Percentiles rank a stretch among this genome's conserved stretches.
phyloP scores from a whole-genome alignment of 1,140 invertebrate genomes.

The Diuraphis noxia region DNA sequence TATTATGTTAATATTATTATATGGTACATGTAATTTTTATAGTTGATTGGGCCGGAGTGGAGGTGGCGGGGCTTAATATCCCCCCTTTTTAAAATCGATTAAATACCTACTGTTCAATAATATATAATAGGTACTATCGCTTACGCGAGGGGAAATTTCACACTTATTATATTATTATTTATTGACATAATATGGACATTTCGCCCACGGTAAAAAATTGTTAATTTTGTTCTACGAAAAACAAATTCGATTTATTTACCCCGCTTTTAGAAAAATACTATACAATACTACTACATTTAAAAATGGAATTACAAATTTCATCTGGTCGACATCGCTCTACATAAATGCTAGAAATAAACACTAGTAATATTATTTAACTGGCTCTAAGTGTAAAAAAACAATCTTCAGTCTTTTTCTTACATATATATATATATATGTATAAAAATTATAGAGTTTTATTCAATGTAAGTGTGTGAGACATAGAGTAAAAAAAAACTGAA shows the following conservation, averaged over 20 bases:
- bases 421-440: slow-evolving; percentile 27
- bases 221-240: slow-evolving; percentile 21
- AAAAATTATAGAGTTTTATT: slow-evolving; percentile 21
- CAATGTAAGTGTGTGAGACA: background rate
- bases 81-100: background rate
- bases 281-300: slow-evolving; percentile 47
- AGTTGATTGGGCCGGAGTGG: background rate
- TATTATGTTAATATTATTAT: slow-evolving; percentile 22
- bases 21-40: background rate
- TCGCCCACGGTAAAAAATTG: slow-evolving; percentile 18
- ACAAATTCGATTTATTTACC: slow-evolving; percentile 51
- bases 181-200: background rate
- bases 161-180: background rate
- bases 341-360: slow-evolving; percentile 18
- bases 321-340: slow-evolving; percentile 28
- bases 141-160: background rate
- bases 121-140: background rate
- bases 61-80: background rate
- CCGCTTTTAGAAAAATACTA: slow-evolving; percentile 53
- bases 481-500: slow-evolving; percentile 25
- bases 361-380: slow-evolving; percentile 40
- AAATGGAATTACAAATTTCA: slow-evolving; percentile 48
- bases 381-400: slow-evolving; percentile 50
- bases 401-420: slow-evolving; percentile 46
- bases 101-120: slow-evolving; percentile 1